These are phyloP conservation scores for Rhagoletis pomonella DNA, from an alignment of 1,140 invertebrate genomes.

Conservation along the genomic window DNA sequence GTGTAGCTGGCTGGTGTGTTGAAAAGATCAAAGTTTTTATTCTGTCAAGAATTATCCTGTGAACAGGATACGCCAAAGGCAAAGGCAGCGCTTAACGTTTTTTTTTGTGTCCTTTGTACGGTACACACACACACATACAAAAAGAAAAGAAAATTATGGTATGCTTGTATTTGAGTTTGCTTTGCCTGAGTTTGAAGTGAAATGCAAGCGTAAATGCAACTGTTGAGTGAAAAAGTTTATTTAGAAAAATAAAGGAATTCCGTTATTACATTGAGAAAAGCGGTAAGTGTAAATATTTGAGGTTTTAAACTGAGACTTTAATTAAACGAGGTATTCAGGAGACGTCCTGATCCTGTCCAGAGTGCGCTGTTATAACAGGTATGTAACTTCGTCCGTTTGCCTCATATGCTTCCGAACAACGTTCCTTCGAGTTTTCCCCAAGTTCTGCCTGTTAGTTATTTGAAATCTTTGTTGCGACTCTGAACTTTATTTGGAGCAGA, in stretches of 20 bases:
- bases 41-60: conserved; percentile 48
- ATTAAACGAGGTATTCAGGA: no score
- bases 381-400: no score
- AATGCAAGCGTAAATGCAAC: conserved; percentile 22
- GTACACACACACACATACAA: no score
- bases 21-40: conserved; percentile 52
- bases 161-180: neutral
- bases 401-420: no score
- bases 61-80: conserved; percentile 45
- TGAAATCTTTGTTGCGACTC: no score
- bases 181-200: conserved; percentile 15
- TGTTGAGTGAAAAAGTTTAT: conserved; percentile 33
- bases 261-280: neutral
- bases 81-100: neutral
- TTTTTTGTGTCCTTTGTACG: no score
- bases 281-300: neutral
- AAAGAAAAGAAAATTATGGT: neutral
- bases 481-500: no score
- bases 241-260: neutral
- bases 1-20: conserved; percentile 14
- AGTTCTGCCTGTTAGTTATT: no score
- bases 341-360: no score
- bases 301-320: neutral
- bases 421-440: no score
- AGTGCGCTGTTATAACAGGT: no score